Base-by-base conservation (phyloP, 2,888 invertebrate species). In the Unio pictorum region DNA sequence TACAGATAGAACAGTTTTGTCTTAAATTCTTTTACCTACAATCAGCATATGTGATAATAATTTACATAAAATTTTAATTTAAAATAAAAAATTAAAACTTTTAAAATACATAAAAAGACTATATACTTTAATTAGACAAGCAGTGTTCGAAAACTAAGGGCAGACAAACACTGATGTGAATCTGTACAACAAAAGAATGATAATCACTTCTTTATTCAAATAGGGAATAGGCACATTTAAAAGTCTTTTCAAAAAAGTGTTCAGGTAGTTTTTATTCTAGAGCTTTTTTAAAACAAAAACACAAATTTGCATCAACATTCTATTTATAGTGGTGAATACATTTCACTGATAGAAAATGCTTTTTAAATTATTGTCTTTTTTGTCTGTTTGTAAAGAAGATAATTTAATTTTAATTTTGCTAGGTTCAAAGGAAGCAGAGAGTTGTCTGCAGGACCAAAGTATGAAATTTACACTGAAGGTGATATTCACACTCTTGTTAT, bases 341-440 rank as follows among this genome's bases (percentile, higher is more conserved):
- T 28, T 28, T 60, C 60, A 60, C 60, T 60, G 60, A 60, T 26
- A 17, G 17, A 60, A 26, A 18, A 3, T 18, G 20, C 26, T 18
- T 60, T 6, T 5, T 18, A 23, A 26, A 28, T 60, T 60, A 18
- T 7, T 26, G 26, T 60, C 6, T 2, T 28, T 28, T 60, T 17
- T 20, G 17, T 28, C 28, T 28, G 17, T 6, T 7, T 17, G 20
- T 5, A 60, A 60, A 20, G 26, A n/a, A 60, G 17, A 17, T 8
- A 26, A 55, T 23, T 34, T 34, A 7, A 34, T 34, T 34, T 34
- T 34, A 34, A 66, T n/a, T 64, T 72, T 58, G 55, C 70, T 72
- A 92, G 92, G 92, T 98, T 96, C 92, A 99, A 99, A 92, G 99
- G 99, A 64, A 96, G 97, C 1, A 94, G 99, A 59, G 99, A 99